Evolutionary conservation across 2,113 vertebrate genomes (phyloP), one percentile per base, ranked within the genome.

Genomic region (Upupa epops): DNA sequence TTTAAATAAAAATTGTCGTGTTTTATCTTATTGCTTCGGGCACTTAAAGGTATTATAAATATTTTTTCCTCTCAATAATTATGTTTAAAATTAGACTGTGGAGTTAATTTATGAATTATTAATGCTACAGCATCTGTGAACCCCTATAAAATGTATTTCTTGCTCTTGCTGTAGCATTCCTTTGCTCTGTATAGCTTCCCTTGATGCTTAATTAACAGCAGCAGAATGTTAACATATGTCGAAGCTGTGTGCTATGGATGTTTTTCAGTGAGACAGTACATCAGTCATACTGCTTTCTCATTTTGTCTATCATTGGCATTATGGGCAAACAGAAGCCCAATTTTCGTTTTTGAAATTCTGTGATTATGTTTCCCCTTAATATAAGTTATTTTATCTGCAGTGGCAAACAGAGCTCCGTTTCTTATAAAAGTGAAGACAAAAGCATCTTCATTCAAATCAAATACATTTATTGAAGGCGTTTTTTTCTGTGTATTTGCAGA

Each of bases 51-150:
- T 25, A 31, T 78, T 84, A 18, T 42, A 59, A 61, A 61, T 68
- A 52, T 3, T 46, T 71, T 71, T 90, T 58, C 9, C 31, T 15
- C 28, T 42, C 20, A 26, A 73, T 58, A 70, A 49, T 84, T 60
- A 45, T 32, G 7, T 84, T 89, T 76, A 42, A 79, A 75, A 81
- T 34, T 49, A 55, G 42, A 18, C 17, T 17, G 29, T 68, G 17
- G 49, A 32, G 56, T 72, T 92, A 60, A 82, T 89, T 87, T 78
- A 51, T 90, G 45, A 84, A 75, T 84, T 63, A 92, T 59, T 90
- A 83, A 86, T 78, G 31, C 29, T 45, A 54, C 16, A 56, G 18
- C 82, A 68, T 51, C 32, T 79, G 46, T 36, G 29, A 89, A 60
- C 65, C 17, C 25, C 68, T 46, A 37, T 22, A 59, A 80, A 73